Conservation (phyloP, 2,888 invertebrate species). For the Drosophila tanythrix region DNA sequence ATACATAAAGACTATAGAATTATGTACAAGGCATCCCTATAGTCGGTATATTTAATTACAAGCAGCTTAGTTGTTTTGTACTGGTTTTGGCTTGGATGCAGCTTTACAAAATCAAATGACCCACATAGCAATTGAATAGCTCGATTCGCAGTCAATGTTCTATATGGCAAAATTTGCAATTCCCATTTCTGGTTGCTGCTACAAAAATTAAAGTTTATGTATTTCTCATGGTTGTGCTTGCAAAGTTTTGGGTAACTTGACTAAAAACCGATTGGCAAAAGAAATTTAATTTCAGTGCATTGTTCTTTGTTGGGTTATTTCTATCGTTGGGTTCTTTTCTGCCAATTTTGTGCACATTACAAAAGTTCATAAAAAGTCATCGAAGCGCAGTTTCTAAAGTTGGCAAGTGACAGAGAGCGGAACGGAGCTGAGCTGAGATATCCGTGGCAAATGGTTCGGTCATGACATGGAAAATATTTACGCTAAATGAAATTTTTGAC, state of each 20-base stretch:
- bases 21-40: neutral
- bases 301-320: slow-evolving; percentile 53
- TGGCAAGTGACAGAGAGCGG: slow-evolving; percentile 12
- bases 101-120: slow-evolving; percentile 71
- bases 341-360: slow-evolving; percentile 37
- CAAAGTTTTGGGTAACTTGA: slow-evolving; percentile 40
- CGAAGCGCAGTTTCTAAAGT: slow-evolving; percentile 55
- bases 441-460: slow-evolving; percentile 18
- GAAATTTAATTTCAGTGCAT: slow-evolving; percentile 57
- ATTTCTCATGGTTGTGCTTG: slow-evolving; percentile 25
- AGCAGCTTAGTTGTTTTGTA: neutral
- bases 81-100: slow-evolving; percentile 37
- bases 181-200: slow-evolving; percentile 31
- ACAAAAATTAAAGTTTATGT: slow-evolving; percentile 38
- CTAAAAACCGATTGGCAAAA: slow-evolving; percentile 54
- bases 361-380: slow-evolving; percentile 72
- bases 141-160: slow-evolving; percentile 65
- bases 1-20: neutral
- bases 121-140: slow-evolving; percentile 68
- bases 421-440: slow-evolving; percentile 10
- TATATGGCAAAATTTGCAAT: slow-evolving; percentile 59
- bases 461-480: slow-evolving; percentile 55
- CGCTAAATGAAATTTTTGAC: slow-evolving; percentile 73
- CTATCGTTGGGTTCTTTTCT: slow-evolving; percentile 18
- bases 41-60: neutral